Conservation (phyloP, 2,113 vertebrate genomes). For the Grammomys dolichurus region DNA sequence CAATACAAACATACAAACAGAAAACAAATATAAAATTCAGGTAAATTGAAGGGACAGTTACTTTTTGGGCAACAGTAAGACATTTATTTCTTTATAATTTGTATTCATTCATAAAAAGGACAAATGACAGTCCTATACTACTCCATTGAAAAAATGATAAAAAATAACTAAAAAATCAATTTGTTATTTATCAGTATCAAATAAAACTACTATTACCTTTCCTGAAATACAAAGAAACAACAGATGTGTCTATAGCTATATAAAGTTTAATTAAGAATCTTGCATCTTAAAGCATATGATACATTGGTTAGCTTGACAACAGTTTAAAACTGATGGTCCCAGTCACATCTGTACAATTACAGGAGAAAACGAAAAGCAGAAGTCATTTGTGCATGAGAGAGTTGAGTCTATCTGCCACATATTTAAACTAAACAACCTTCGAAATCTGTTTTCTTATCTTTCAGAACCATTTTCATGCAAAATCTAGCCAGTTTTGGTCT, state of each 20-base stretch:
- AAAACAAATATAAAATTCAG: constrained; percentile 68
- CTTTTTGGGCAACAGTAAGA: constrained; percentile 89
- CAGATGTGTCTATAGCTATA: constrained; percentile 91
- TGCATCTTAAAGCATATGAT: constrained; percentile 87
- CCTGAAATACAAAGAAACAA: constrained; percentile 90
- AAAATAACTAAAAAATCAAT: constrained; percentile 89
- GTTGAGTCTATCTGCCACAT: constrained; percentile 80
- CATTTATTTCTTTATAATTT: constrained; percentile 91
- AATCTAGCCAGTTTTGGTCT: constrained; percentile 86
- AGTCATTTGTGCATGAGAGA: constrained; percentile 85
- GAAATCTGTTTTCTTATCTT: constrained; percentile 79
- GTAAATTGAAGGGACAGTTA: constrained; percentile 86
- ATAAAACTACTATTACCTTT: constrained; percentile 88
- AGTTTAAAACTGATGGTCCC: constrained; percentile 88
- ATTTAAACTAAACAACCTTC: constrained; percentile 83
- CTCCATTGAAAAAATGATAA: constrained; percentile 88
- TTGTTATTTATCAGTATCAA: constrained; percentile 89
- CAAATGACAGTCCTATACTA: constrained; percentile 89
- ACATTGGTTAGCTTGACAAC: constrained; percentile 87
- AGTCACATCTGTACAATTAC: constrained; percentile 85
- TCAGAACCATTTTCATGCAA: constrained; percentile 91
- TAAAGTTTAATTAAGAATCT: constrained; percentile 92
- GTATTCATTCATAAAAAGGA: constrained; percentile 91
- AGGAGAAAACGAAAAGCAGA: constrained; percentile 85
- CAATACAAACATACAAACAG: background rate